A percentile compares a stretch with the other conserved stretches of the same genome.
Evolutionary conservation across 2,113 vertebrate genomes (phyloP).

Genomic region (Proterorhinus semilunaris): DNA sequence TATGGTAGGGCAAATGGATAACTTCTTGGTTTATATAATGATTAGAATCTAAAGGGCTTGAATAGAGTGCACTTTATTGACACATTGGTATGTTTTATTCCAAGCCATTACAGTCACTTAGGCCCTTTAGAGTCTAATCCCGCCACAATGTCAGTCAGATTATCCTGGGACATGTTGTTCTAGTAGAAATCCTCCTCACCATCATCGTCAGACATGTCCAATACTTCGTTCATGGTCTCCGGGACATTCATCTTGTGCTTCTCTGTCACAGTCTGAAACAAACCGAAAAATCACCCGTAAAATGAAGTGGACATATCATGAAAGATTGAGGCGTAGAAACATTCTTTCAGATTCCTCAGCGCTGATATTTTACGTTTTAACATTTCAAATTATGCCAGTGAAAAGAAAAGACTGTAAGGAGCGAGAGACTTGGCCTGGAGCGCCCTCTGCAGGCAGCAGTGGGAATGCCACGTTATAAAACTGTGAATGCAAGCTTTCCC

Average conservation of each 20-base stretch:
- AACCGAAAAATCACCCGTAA: conserved; percentile 12
- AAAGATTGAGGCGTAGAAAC: too few species aligned
- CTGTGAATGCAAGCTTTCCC: too few species aligned
- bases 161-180: neutral
- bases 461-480: too few species aligned
- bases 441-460: too few species aligned
- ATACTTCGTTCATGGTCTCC: conserved; percentile 97
- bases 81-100: neutral
- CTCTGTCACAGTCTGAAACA: conserved; percentile 88
- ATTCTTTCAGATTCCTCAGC: too few species aligned
- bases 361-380: too few species aligned
- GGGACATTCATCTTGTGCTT: conserved; percentile 99
- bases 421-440: too few species aligned
- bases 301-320: too few species aligned
- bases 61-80: neutral
- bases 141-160: neutral
- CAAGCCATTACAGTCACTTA: neutral
- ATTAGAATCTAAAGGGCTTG: neutral
- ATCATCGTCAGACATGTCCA: conserved; percentile 99
- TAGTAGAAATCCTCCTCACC: conserved; percentile 70
- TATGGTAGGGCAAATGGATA: neutral
- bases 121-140: neutral
- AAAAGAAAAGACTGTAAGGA: too few species aligned
- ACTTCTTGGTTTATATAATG: neutral
- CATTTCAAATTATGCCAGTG: too few species aligned